Conservation (phyloP, 2,113 vertebrate genomes). For the Cnemophilus loriae region DNA sequence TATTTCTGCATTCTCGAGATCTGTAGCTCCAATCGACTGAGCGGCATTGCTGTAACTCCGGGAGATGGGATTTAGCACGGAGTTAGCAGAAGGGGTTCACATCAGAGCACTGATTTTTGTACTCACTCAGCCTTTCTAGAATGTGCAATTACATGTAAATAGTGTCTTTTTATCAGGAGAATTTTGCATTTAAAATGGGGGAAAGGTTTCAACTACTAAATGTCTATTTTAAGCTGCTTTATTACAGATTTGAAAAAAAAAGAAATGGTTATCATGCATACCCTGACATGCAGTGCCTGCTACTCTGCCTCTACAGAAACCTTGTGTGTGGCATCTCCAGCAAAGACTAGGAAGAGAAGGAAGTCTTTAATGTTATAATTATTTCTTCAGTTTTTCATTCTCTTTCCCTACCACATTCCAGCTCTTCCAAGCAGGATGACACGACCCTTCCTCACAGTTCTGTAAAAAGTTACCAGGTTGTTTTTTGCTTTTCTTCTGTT, state of each 20-base stretch:
- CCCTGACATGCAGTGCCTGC: neutral
- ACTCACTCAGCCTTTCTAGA: neutral
- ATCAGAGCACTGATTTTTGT: neutral
- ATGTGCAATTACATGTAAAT: neutral
- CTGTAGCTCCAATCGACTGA: accelerated
- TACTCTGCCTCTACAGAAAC: neutral
- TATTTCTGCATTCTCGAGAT: accelerated
- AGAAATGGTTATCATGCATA: neutral
- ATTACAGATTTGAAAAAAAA: neutral
- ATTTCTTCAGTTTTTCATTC: slow-evolving; percentile 26
- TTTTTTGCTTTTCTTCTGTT: slow-evolving; percentile 19
- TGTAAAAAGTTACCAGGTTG: slow-evolving; percentile 50
- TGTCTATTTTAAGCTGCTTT: slow-evolving; percentile 26
- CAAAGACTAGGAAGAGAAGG: neutral
- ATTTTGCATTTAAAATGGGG: neutral
- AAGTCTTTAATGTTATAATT: slow-evolving; percentile 41
- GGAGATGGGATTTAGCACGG: neutral
- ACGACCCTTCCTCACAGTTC: neutral
- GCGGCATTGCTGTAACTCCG: accelerated
- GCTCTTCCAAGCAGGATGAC: slow-evolving; percentile 53
- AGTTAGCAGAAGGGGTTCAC: neutral
- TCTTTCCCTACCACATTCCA: slow-evolving; percentile 56
- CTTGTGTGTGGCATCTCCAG: neutral
- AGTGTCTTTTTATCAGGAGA: neutral
- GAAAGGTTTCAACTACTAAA: neutral